Evolutionary conservation across 1,140 invertebrate genomes (phyloP).

Genomic region (Coenobita brevimanus): DNA sequence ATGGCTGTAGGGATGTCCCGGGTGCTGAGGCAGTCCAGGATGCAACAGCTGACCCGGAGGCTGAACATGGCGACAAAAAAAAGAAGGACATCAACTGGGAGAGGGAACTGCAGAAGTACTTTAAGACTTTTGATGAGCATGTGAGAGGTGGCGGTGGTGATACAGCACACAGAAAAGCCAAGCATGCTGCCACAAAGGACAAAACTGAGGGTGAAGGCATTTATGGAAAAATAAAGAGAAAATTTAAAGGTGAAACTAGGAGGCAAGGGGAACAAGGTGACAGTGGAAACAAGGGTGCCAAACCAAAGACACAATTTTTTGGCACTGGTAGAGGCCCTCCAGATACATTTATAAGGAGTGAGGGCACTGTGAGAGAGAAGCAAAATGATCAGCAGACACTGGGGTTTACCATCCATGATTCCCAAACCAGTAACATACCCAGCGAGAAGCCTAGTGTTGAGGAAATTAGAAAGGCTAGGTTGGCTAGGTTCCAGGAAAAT

Average conservation of each 20-base stretch:
- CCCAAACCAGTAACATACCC: neutral
- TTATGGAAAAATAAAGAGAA: constrained; percentile 32
- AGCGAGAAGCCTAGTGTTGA: constrained; percentile 34
- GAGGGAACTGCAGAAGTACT: constrained; percentile 68
- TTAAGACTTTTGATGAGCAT: constrained; percentile 62
- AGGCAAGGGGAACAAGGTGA: neutral
- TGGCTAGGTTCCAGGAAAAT: constrained; percentile 48
- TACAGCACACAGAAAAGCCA: neutral
- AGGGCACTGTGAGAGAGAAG: neutral
- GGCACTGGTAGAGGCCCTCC: constrained; percentile 28
- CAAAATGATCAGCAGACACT: constrained; percentile 5
- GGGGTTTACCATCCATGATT: constrained; percentile 17
- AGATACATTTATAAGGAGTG: constrained; percentile 8
- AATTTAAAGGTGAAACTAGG: neutral
- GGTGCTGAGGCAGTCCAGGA: constrained; percentile 40
- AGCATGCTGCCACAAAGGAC: neutral
- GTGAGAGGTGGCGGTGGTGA: constrained; percentile 47
- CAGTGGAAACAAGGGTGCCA: constrained; percentile 30
- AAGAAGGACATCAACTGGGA: constrained; percentile 66
- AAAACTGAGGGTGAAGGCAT: neutral
- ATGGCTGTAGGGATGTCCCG: constrained; percentile 8
- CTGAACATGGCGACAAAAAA: constrained; percentile 34
- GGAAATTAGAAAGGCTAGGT: constrained; percentile 34
- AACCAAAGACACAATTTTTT: constrained; percentile 46
- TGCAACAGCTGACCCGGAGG: constrained; percentile 36